Evolutionary conservation across 2,113 vertebrate genomes (phyloP).

Genomic region (Xenotilapia leptura): DNA sequence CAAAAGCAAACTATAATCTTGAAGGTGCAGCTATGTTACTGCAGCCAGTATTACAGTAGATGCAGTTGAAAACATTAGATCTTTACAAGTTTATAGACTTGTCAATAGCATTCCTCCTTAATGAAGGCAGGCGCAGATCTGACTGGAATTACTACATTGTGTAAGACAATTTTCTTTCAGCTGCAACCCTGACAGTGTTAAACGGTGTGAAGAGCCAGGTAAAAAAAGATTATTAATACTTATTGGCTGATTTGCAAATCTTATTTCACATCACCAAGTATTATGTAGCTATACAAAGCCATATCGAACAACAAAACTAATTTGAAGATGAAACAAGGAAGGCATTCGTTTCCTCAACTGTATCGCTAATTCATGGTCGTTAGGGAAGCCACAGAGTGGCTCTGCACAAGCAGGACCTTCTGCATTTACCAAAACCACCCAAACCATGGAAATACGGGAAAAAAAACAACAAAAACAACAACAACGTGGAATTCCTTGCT

Average conservation of each 20-base stretch:
- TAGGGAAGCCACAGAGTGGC: neutral
- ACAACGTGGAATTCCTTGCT: neutral
- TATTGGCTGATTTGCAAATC: neutral
- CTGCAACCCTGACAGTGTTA: neutral
- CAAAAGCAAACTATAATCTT: neutral
- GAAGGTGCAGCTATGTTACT: neutral
- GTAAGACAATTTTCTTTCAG: neutral
- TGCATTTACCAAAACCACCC: neutral
- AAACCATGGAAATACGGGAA: neutral
- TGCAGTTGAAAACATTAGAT: neutral
- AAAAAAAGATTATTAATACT: neutral
- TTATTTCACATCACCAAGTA: neutral
- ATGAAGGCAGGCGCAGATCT: neutral
- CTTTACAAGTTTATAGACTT: neutral
- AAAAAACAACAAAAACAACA: rapidly evolving
- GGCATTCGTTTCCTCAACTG: neutral
- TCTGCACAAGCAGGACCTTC: neutral
- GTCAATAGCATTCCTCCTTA: neutral
- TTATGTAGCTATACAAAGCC: neutral
- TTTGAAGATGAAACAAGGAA: neutral
- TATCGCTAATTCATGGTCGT: neutral
- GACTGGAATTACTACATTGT: neutral
- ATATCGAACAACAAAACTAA: neutral
- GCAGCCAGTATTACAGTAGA: neutral
- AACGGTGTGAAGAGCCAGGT: neutral